Evolutionary conservation across 2,888 invertebrate species (phyloP).

Genomic region (Drosophila trichaetosa): DNA sequence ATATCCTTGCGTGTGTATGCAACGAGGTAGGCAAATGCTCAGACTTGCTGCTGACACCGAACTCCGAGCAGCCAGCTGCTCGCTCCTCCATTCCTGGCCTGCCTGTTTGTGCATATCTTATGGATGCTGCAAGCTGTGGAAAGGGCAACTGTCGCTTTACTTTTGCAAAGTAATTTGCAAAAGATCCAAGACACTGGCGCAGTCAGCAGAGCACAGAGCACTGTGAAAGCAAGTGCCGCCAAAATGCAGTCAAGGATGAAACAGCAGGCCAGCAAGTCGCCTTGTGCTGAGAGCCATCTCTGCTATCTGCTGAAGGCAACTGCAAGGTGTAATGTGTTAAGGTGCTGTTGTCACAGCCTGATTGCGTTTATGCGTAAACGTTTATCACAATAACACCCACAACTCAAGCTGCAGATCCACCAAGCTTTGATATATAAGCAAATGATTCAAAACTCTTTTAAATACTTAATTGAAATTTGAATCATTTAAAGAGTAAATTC

Average conservation of each 20-base stretch:
- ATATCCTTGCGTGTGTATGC: slow-evolving; percentile 34
- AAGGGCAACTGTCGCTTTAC: slow-evolving; percentile 68
- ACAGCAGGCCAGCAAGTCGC: slow-evolving; percentile 46
- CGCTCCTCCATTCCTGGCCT: background rate
- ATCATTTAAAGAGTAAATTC: background rate
- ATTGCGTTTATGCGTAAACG: slow-evolving; percentile 52
- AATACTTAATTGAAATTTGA: background rate
- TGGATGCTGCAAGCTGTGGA: slow-evolving; percentile 28
- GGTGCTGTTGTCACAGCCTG: slow-evolving; percentile 58
- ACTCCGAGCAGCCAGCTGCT: slow-evolving; percentile 7
- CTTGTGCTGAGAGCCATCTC: slow-evolving; percentile 2
- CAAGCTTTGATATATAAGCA: background rate
- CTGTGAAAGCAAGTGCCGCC: slow-evolving; percentile 75
- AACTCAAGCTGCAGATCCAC: background rate
- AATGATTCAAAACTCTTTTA: background rate
- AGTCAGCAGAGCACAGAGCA: slow-evolving; percentile 6
- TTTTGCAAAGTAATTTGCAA: slow-evolving; percentile 82
- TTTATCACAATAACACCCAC: slow-evolving; percentile 24
- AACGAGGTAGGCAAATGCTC: slow-evolving; percentile 50
- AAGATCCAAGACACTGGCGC: slow-evolving; percentile 60
- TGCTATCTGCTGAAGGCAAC: slow-evolving; percentile 41
- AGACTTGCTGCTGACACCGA: slow-evolving; percentile 15
- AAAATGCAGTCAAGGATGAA: slow-evolving; percentile 78
- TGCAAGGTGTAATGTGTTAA: slow-evolving; percentile 66
- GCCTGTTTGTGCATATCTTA: slow-evolving; percentile 61